Evolutionary conservation across 2,888 invertebrate species (phyloP), one percentile per base, ranked within the genome.

Genomic region (Polymixis lichenea): DNA sequence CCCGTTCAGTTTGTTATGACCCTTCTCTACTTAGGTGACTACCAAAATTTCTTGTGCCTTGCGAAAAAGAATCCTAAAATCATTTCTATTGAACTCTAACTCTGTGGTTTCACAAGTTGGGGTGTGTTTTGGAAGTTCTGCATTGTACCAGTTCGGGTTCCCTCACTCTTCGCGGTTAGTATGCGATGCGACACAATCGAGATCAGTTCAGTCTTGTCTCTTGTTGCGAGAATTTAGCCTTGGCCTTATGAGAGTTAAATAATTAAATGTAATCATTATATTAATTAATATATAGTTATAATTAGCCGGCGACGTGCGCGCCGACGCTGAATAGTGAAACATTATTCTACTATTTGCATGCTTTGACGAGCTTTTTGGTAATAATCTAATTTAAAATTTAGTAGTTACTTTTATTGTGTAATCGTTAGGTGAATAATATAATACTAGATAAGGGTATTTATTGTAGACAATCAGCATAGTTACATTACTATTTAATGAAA

Each of bases 361-460:
- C 96, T 97, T 96, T 92, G 96, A 96, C 95, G 96, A 96, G 96
- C 96, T 97, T 97, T 96, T 96, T 95, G 96, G 96, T 95, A 96
- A 95, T 96, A 96, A 96, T 95, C 95, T 96, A 95, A 95, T 96
- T 95, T 95, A 95, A 95, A 93, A 94, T 92, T 93, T 95, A 95
- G 95, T 95, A 96, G 95, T 94, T 95, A 96, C 94, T 94, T 95
- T 95, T 91, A 96, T 93, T 95, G 94, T 96, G 93, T 96, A 96
- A 96, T 95, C 95, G 86, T 95, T 96, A 96, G 96, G 92, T 92
- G 89, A 95, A 93, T 95, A 96, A 89, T 91, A 91, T 94, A 93
- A 92, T 93, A 93, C 85, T 96, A 96, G 96, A 90, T 96, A 96
- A 96, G 96, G 96, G 95, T 96, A 96, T 96, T 96, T 96, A 96